These are phyloP conservation scores for Cephus pygmeus DNA, from an alignment of 2,888 invertebrate genomes.

Conservation along the genomic window DNA sequence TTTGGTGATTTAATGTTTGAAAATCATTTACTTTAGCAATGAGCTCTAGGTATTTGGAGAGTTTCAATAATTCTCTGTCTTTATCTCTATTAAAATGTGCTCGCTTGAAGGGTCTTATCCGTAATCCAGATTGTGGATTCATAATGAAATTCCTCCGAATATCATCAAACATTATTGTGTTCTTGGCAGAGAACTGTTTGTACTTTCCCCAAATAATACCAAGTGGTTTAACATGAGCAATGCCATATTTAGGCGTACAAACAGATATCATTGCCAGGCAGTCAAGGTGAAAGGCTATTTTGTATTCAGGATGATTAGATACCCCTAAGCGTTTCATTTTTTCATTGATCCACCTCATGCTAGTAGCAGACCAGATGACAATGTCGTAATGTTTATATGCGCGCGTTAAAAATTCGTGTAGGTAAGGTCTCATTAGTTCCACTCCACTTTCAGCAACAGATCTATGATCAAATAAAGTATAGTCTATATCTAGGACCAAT, in stretches of 20 bases:
- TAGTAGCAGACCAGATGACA: constrained; percentile 98
- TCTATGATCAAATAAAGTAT: constrained; percentile 95
- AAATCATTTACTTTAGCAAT: constrained; percentile 88
- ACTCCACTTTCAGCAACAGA: constrained; percentile 89
- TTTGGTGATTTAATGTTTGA: constrained; percentile 84
- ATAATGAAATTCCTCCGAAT: constrained; percentile 95
- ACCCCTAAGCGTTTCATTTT: constrained; percentile 96
- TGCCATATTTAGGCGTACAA: constrained; percentile 88
- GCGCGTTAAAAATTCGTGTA: constrained; percentile 91
- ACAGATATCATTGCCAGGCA: constrained; percentile 95
- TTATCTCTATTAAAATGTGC: constrained; percentile 88
- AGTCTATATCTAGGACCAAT: constrained; percentile 94
- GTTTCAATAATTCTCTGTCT: constrained; percentile 84
- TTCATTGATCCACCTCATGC: constrained; percentile 98
- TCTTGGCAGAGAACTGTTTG: constrained; percentile 86
- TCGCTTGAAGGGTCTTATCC: constrained; percentile 90
- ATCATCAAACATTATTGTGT: constrained; percentile 99
- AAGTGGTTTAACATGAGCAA: constrained; percentile 94
- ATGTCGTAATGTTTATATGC: constrained; percentile 94
- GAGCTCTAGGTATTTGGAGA: constrained; percentile 84
- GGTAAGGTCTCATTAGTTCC: constrained; percentile 93
- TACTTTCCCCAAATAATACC: constrained; percentile 98
- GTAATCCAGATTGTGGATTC: constrained; percentile 94
- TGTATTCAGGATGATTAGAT: constrained; percentile 83
- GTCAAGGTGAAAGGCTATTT: constrained; percentile 92